Conservation (phyloP, 1,140 invertebrate genomes). For the Oryzaephilus surinamensis region DNA sequence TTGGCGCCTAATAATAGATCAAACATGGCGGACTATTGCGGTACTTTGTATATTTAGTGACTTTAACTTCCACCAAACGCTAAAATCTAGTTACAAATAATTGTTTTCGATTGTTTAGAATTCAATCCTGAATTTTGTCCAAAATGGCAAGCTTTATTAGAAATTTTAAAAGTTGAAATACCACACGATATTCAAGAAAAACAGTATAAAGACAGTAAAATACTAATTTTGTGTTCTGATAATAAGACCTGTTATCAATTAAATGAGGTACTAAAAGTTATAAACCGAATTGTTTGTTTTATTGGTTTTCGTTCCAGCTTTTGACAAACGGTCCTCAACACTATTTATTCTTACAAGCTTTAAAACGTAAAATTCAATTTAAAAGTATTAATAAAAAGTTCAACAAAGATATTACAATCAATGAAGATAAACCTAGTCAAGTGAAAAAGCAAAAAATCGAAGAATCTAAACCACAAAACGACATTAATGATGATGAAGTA, state of each 20-base stretch:
- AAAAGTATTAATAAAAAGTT: conserved; percentile 44
- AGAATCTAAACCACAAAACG: conserved; percentile 7
- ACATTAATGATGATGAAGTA: conserved; percentile 29
- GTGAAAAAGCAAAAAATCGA: conserved; percentile 21
- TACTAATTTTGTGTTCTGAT: conserved; percentile 78
- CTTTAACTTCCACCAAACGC: too few species aligned
- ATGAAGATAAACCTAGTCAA: conserved; percentile 6
- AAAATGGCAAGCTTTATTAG: conserved; percentile 77
- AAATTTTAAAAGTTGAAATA: conserved; percentile 71
- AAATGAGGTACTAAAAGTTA: conserved; percentile 40
- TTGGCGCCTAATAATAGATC: too few species aligned
- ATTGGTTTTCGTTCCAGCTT: conserved; percentile 52
- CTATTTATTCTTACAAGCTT: conserved; percentile 46
- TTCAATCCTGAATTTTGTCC: conserved; percentile 74
- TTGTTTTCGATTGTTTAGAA: too few species aligned
- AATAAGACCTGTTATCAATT: conserved; percentile 71
- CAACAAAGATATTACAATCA: conserved; percentile 18
- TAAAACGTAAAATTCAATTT: conserved; percentile 44
- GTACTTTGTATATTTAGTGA: too few species aligned
- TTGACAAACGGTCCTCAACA: conserved; percentile 50
- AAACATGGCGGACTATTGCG: too few species aligned
- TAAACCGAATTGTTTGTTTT: conserved; percentile 15
- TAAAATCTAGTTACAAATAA: neutral
- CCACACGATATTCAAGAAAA: conserved; percentile 46
- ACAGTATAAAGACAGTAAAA: conserved; percentile 44